phyloP scores from a whole-genome alignment of 2,113 vertebrate species.

The Lutjanus erythropterus region DNA sequence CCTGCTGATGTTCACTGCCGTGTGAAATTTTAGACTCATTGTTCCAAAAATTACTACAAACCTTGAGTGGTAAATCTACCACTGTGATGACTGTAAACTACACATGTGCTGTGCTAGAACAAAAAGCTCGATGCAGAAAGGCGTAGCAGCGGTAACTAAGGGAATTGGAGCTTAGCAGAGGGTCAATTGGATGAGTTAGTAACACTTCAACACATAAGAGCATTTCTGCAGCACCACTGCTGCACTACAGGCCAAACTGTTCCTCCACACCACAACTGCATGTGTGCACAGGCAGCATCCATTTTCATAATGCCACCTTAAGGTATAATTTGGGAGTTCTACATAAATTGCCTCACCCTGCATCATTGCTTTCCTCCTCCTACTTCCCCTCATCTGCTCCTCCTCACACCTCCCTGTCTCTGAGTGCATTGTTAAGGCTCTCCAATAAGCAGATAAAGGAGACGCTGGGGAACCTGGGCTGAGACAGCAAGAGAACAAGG shows the following conservation, averaged over 20 bases:
- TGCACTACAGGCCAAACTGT: background rate
- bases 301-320: constrained; percentile 50
- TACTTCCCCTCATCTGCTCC: constrained; percentile 40
- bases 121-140: background rate
- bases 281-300: constrained; percentile 4
- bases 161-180: background rate
- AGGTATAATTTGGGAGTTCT: constrained; percentile 62
- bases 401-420: constrained; percentile 61
- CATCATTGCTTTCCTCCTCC: constrained; percentile 54
- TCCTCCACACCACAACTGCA: background rate
- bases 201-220: background rate
- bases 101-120: background rate
- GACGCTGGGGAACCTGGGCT: constrained; percentile 56
- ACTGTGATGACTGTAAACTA: background rate
- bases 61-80: background rate
- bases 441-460: constrained; percentile 73
- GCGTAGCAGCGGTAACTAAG: constrained; percentile 17
- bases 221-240: background rate
- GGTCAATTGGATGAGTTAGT: background rate
- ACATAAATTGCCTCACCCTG: constrained; percentile 61
- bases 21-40: background rate
- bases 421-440: constrained; percentile 65
- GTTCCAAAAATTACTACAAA: background rate
- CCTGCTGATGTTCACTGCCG: background rate
- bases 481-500: constrained; percentile 30